Conservation (phyloP, 1,140 invertebrate genomes). For the Hydropsyche tenuis region DNA sequence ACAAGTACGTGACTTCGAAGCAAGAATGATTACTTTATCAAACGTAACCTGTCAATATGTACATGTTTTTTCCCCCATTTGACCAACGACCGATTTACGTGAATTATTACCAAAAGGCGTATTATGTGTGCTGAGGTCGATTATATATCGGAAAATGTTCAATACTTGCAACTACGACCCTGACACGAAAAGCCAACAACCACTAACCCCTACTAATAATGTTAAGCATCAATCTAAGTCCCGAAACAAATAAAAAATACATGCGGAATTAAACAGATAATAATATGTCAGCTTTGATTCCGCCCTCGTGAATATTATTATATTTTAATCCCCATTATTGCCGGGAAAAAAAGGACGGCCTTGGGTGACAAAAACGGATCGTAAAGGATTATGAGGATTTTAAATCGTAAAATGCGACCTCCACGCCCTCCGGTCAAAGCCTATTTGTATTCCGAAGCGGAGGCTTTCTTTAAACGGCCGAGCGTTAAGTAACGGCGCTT, state of each 20-base stretch:
- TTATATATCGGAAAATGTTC: background rate
- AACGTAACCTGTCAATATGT: background rate
- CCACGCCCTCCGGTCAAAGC: background rate
- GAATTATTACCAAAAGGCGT: slow-evolving; percentile 7
- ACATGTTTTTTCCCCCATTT: background rate
- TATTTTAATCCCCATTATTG: slow-evolving; percentile 17
- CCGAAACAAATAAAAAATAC: no score
- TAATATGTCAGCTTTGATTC: no score
- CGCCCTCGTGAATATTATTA: slow-evolving; percentile 4
- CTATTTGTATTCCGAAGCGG: slow-evolving; percentile 8
- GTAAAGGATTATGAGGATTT: slow-evolving; percentile 8
- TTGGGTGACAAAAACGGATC: background rate
- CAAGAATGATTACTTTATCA: background rate
- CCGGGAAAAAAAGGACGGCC: background rate
- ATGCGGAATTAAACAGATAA: no score
- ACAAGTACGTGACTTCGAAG: background rate
- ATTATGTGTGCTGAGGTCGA: slow-evolving; percentile 8
- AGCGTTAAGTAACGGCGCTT: slow-evolving; percentile 1
- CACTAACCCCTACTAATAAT: no score
- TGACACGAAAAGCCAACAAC: slow-evolving; percentile 17
- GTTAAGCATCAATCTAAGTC: no score
- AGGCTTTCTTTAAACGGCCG: slow-evolving; percentile 7
- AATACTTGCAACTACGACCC: background rate
- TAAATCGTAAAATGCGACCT: background rate
- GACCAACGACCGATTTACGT: background rate